Percentiles rank a stretch among this genome's conserved stretches.
Conservation (phyloP, 1,140 invertebrate species). For the Lepidostoma basale region DNA sequence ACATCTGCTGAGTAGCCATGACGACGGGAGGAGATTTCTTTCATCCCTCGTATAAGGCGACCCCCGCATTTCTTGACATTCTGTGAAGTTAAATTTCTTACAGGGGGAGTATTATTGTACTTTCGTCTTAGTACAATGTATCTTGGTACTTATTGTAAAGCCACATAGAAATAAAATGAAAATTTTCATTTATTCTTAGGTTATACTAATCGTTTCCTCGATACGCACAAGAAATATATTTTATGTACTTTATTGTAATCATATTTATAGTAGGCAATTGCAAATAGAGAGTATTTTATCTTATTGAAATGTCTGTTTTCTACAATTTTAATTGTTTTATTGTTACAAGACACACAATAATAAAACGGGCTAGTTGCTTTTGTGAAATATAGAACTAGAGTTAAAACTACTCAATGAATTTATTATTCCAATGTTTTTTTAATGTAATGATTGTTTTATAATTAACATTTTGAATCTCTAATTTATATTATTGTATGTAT, state of each 20-base stretch:
- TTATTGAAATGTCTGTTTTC: too few relatives aligned
- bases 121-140: not conserved
- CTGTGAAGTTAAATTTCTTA: slow-evolving; percentile 34
- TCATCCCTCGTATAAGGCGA: slow-evolving; percentile 33
- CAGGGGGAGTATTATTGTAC: not conserved
- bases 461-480: too few relatives aligned
- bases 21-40: slow-evolving; percentile 28
- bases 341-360: too few relatives aligned
- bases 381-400: too few relatives aligned
- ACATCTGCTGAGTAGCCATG: slow-evolving; percentile 23
- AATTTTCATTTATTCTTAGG: not conserved
- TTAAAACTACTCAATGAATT: too few relatives aligned
- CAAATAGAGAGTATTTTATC: too few relatives aligned
- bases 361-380: too few relatives aligned
- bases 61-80: slow-evolving; percentile 32
- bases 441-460: too few relatives aligned
- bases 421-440: too few relatives aligned
- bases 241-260: not conserved
- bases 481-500: too few relatives aligned
- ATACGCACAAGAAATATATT: not conserved
- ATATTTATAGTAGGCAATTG: not conserved
- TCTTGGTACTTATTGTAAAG: not conserved
- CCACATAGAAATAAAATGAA: not conserved
- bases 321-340: too few relatives aligned
- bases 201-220: not conserved